These are phyloP conservation scores for Dunckerocampus dactyliophorus DNA, from an alignment of 2,113 vertebrate species.

Conservation along the genomic window DNA sequence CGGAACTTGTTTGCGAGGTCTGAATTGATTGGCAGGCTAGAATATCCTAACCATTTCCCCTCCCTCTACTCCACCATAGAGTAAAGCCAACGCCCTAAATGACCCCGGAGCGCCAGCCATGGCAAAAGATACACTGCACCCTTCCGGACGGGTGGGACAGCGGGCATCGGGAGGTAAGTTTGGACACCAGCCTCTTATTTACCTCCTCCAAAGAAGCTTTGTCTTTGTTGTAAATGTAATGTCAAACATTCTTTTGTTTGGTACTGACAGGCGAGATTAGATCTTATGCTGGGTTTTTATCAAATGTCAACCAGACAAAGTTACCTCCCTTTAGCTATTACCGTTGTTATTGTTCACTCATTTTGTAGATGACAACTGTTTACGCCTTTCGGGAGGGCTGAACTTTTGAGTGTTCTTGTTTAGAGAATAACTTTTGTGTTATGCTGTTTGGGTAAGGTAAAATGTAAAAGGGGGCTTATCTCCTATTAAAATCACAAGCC, in stretches of 20 bases:
- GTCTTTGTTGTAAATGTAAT: background rate
- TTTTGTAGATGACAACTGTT: background rate
- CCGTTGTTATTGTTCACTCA: background rate
- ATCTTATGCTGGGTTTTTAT: too few species aligned
- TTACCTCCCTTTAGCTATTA: background rate
- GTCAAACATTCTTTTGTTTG: background rate
- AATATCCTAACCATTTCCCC: background rate
- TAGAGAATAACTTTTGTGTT: background rate
- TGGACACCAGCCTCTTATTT: background rate
- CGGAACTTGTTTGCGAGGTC: background rate
- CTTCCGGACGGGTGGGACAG: slow-evolving; percentile 37
- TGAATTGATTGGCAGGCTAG: background rate
- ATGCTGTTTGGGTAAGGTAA: slow-evolving; percentile 6
- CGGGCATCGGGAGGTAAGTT: slow-evolving; percentile 60
- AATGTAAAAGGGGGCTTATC: slow-evolving; percentile 6
- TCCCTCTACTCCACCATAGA: slow-evolving; percentile 33
- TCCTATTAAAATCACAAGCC: slow-evolving; percentile 17
- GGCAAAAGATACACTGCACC: slow-evolving; percentile 64
- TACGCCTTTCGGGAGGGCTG: background rate
- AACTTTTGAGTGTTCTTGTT: background rate
- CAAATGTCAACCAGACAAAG: background rate
- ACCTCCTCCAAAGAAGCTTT: background rate
- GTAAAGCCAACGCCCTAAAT: slow-evolving; percentile 53
- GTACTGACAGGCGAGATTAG: too few species aligned
- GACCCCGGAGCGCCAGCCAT: slow-evolving; percentile 54